A percentile compares a stretch with the other conserved stretches of the same genome.
Evolutionary conservation across 2,113 vertebrate genomes (phyloP).

Genomic region (Amphiprion ocellaris): DNA sequence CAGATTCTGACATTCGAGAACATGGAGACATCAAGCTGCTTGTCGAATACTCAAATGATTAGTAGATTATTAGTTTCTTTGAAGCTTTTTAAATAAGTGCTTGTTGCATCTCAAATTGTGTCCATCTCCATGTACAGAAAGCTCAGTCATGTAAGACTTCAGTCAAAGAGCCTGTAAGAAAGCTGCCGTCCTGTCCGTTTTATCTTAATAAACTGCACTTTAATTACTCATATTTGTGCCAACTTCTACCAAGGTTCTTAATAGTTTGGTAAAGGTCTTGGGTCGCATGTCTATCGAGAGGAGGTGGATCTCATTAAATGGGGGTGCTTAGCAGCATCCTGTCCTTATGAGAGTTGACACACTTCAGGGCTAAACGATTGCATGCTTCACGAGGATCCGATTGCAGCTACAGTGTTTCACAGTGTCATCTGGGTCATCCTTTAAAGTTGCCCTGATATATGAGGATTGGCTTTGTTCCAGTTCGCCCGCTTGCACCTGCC

Average conservation of each 20-base stretch:
- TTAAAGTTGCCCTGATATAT: constrained; percentile 69
- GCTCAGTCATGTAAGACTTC: neutral
- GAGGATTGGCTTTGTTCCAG: constrained; percentile 75
- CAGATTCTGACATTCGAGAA: no score
- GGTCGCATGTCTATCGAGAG: neutral
- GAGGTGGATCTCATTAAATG: constrained; percentile 1
- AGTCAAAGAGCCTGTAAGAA: no score
- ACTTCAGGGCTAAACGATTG: constrained; percentile 40
- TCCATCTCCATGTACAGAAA: neutral
- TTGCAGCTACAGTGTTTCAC: constrained; percentile 58
- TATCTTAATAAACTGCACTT: no score
- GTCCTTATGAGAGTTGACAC: constrained; percentile 41
- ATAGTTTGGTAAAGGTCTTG: neutral
- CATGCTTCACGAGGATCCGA: constrained; percentile 47
- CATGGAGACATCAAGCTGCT: no score
- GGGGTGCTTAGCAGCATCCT: constrained; percentile 18
- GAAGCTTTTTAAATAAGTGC: neutral
- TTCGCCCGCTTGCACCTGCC: constrained; percentile 66
- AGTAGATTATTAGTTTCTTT: no score
- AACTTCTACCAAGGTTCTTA: neutral
- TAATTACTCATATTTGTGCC: neutral
- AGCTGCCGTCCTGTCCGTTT: neutral
- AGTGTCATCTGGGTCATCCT: constrained; percentile 68
- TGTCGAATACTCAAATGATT: no score
- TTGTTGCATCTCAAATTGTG: neutral